These are phyloP conservation scores for Aldrovandia affinis DNA, from an alignment of 2,797 vertebrate genomes.

Conservation along the genomic window DNA sequence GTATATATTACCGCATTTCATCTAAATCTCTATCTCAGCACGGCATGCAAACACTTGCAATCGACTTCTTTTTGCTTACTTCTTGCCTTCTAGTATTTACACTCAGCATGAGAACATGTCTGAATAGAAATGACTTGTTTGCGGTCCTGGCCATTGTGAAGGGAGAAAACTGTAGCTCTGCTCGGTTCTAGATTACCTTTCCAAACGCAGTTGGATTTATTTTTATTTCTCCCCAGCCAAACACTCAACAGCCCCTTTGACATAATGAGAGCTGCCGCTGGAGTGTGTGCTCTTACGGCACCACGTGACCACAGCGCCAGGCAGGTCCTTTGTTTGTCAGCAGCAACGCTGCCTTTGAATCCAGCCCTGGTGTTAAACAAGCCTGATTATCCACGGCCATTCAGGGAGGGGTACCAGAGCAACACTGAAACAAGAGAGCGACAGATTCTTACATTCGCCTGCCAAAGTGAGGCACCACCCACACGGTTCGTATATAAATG, in stretches of 20 bases:
- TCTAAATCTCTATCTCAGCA: neutral
- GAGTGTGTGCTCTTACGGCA: conserved; percentile 3
- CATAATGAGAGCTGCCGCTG: conserved; percentile 3
- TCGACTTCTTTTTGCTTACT: too few species aligned
- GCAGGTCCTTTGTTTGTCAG: conserved; percentile 13
- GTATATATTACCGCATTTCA: neutral
- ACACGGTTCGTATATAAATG: neutral
- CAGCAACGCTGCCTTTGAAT: neutral
- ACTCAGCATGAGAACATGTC: neutral
- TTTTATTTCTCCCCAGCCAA: too few species aligned
- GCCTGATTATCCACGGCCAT: neutral
- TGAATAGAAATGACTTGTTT: neutral
- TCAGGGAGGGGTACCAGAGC: neutral
- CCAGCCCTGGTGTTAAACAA: conserved; percentile 19
- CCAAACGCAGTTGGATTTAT: neutral
- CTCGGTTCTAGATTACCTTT: neutral
- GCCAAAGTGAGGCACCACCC: neutral
- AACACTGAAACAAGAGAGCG: neutral
- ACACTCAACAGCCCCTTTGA: neutral
- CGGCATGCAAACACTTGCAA: neutral
- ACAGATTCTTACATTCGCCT: neutral
- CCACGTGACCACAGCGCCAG: neutral
- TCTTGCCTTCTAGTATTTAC: neutral
- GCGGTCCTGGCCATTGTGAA: neutral
- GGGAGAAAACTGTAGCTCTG: neutral